Conservation (phyloP, 2,113 vertebrate species). For the Syngnathoides biaculeatus region DNA sequence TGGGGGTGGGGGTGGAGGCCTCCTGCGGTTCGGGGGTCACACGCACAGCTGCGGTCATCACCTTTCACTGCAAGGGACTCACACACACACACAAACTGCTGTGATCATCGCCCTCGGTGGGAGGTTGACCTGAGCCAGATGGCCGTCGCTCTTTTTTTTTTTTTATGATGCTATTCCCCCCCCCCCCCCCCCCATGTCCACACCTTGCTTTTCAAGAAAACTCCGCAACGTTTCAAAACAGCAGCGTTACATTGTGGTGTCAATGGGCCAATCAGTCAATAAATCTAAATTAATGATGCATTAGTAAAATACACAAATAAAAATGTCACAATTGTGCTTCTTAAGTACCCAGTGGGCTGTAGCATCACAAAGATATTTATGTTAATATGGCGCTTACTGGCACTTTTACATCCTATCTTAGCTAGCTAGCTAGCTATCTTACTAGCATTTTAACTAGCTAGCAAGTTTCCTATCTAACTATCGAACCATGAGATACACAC, state of each 20-base stretch:
- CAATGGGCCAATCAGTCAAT: constrained; percentile 42
- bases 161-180: constrained; percentile 39
- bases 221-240: constrained; percentile 32
- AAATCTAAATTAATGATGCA: constrained; percentile 40
- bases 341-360: not conserved
- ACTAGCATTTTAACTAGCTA: too few species aligned
- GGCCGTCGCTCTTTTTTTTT: constrained; percentile 45
- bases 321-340: not conserved
- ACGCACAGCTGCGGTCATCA: constrained; percentile 66
- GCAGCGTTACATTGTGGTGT: constrained; percentile 39
- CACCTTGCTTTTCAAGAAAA: constrained; percentile 41
- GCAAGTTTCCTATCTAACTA: too few species aligned
- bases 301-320: constrained; percentile 30
- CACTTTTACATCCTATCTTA: too few species aligned
- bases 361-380: not conserved
- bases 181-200: constrained; percentile 23
- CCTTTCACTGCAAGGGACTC: constrained; percentile 54
- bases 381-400: not conserved
- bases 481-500: too few species aligned
- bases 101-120: constrained; percentile 55
- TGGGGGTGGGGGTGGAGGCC: constrained; percentile 22
- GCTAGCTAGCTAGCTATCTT: too few species aligned
- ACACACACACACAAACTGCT: constrained; percentile 33
- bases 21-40: constrained; percentile 55
- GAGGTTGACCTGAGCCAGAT: constrained; percentile 67